Evolutionary conservation across 2,888 invertebrate genomes (phyloP), one percentile per base, ranked within the genome.

Genomic region (Pachliopta kotzebuea): DNA sequence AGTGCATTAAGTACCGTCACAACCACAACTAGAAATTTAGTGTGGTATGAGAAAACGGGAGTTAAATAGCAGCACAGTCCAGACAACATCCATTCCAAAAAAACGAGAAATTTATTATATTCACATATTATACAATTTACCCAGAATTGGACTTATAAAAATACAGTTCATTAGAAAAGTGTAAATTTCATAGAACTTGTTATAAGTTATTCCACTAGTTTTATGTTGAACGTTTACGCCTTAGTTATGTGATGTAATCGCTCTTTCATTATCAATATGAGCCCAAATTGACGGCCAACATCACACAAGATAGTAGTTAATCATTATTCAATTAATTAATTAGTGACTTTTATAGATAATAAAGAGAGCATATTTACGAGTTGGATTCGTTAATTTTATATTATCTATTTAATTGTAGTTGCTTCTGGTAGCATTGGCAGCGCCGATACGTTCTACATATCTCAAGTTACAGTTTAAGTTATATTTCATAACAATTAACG

Each of bases 271-370:
- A 77, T 73, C 73, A 45, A 65, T 57, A 65, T 45, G 54, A 70
- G 65, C 67, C 71, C 68, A 71, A 72, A 31, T 64, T 64, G 60
- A 60, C 74, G 72, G 76, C 74, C 77, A 68, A 72, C 78, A 74
- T 78, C 79, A 75, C 73, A 83, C 71, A 81, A 79, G 79, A 82
- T 77, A 75, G 72, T 78, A 84, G 78, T 88, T 84, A 84, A 87
- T 90, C 90, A 90, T 88, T 85, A 82, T 80, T 81, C 87, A 88
- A 90, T 90, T 91, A 90, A 90, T 91, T 90, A 89, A 88, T 88
- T 82, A 85, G 79, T 85, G 88, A 86, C 89, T 81, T 90, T 91
- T 88, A 91, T 89, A 84, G 90, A 87, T 88, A 85, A 80, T 91
- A 88, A 89, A 90, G 76, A 77, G 78, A 84, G 78, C 78, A 78